phyloP scores from a whole-genome alignment of 1,140 invertebrate genomes.

The Parasteatoda tepidariorum region DNA sequence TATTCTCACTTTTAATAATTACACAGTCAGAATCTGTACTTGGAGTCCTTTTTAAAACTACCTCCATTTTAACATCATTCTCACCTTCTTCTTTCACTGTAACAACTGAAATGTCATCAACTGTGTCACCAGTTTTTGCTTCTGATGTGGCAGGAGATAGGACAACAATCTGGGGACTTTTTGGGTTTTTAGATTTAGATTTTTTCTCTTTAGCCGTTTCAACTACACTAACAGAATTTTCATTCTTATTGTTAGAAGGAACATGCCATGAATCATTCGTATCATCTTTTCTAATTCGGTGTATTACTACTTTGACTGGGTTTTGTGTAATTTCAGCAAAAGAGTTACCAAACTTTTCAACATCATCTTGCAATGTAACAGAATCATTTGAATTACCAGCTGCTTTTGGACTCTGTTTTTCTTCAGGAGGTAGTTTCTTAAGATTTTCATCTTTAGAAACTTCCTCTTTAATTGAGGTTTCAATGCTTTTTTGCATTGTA shows the following conservation, averaged over 20 bases:
- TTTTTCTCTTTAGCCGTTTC: background rate
- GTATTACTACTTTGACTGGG: slow-evolving; percentile 57
- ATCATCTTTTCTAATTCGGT: slow-evolving; percentile 42
- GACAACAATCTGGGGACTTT: slow-evolving; percentile 47
- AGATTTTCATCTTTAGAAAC: background rate
- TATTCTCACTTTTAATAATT: background rate
- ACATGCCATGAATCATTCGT: slow-evolving; percentile 56
- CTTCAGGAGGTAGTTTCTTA: background rate
- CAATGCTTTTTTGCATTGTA: background rate
- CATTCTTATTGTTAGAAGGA: slow-evolving; percentile 16
- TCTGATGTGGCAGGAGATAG: slow-evolving; percentile 35
- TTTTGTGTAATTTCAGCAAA: background rate
- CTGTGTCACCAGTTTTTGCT: slow-evolving; percentile 25
- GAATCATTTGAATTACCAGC: background rate
- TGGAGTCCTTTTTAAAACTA: background rate
- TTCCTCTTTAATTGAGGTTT: background rate
- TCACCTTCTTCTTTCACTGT: slow-evolving; percentile 20
- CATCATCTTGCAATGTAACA: background rate
- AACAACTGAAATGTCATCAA: slow-evolving; percentile 8
- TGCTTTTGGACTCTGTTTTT: background rate
- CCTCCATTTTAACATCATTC: too few species aligned
- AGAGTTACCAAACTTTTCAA: slow-evolving; percentile 12
- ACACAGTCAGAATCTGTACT: background rate
- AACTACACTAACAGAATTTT: background rate
- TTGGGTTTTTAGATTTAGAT: slow-evolving; percentile 25